Base-by-base conservation (phyloP, 1,140 invertebrate species). In the Adoxophyes honmai region DNA sequence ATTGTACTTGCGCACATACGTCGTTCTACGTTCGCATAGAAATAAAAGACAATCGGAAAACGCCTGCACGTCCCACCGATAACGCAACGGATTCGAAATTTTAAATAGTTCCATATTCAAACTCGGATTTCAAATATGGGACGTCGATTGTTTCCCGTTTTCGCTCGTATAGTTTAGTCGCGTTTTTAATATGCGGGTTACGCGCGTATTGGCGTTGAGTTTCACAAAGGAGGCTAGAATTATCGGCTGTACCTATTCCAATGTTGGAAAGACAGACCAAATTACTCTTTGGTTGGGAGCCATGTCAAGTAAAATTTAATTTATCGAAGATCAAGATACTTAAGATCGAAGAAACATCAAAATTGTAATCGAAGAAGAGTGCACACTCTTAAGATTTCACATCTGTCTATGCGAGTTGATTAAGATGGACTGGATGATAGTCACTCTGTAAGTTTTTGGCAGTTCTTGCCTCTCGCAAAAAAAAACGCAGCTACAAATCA, bases 31-130 rank as follows among this genome's bases (percentile, higher is more conserved):
- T 28, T 28, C 21, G 21, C 21, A 28, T 2, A 28, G 21, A 63
- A 66, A 66, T 60, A 55, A 58, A 66, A 68, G 68, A 64, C 64
- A 59, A 59, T 54, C 68, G 70, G 55, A 72, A 81, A 80, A 75
- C 58, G 73, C 75, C 78, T 73, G 73, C 83, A 84, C 84, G 83
- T 87, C 74, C 68, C 68, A 62, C 73, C 84, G 81, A 86, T 86
- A 87, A 87, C 81, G 81, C 75, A 87, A 88, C 82, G 82, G 82
- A 88, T 88, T 86, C 82, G 81, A 88, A 86, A 86, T 86, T 86
- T 86, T 85, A 86, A 87, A 86, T 54, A 54, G 38, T 56, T 56
- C 55, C 55, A 56, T 56, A 56, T 42, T 42, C 38, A 28, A 56
- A 48, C 42, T 48, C 73, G 68, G 66, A 69, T 75, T 86, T 87